Evolutionary conservation across 2,888 invertebrate species (phyloP), one percentile per base, ranked within the genome.

Genomic region (Napeogenes inachia): DNA sequence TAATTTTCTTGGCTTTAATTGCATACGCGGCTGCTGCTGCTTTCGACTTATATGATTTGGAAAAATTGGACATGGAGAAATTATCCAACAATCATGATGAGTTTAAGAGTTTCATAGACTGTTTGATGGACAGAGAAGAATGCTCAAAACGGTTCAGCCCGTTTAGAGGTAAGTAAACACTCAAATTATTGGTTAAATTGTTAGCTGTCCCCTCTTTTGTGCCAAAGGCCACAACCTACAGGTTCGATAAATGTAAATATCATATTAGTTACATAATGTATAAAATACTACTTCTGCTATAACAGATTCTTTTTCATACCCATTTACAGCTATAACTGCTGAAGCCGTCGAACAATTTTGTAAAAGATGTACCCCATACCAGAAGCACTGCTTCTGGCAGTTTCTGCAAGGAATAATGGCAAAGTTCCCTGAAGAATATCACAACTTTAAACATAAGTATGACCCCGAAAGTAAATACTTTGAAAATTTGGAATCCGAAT

Each of bases 1-100:
- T 68, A 42, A 56, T 78, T 21, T 47, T 79, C 0, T 35, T 81
- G 2, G 66, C 68, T 13, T 45, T 68, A 4, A 35, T 80, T 21
- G 63, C 77, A 13, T 63, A 71, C 42, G 54, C 80, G 35, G 73
- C 69, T 0, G 74, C 74, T 5, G 21, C 21, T 21, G 21, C 21
- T 21, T 21, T 21, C 21, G 65, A 59, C 2, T 75, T 66, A 13
- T 85, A 85, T 0, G 77, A 79, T 60, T 75, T 84, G 45, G 85
- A 85, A 55, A 57, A 82, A 65, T 65, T 86, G 30, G 82, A 87
- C 57, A 72, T 86, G 2, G 77, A 80, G 0, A 72, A 71, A 0
- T 65, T 85, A 3, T 68, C 80, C 0, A 68, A 65, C 0, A 65
- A 81, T 38, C 1, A 12, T 0, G 68, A 67, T 0, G 47, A 66